phyloP scores from a whole-genome alignment of 2,113 vertebrate genomes.

The Oceanites oceanicus region DNA sequence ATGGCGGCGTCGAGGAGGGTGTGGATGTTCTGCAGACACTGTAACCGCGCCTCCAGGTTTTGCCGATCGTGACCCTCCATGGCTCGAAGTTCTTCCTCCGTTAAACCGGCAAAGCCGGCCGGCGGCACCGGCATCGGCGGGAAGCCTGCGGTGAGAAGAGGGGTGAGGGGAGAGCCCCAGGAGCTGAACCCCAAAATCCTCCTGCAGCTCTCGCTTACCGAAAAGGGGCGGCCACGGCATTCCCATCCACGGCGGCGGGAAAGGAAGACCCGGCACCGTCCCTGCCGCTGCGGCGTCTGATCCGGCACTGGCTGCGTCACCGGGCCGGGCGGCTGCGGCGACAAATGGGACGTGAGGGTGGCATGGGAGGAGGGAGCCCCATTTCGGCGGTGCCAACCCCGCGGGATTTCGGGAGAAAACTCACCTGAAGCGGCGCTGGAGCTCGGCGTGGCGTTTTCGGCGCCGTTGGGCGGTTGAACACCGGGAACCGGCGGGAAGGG shows the following conservation, averaged over 20 bases:
- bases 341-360: not conserved
- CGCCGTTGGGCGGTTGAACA: constrained; percentile 62
- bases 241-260: constrained; percentile 90
- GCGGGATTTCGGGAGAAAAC: not conserved
- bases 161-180: too few species aligned
- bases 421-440: constrained; percentile 5
- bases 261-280: constrained; percentile 80
- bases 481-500: constrained; percentile 86
- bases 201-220: constrained; percentile 62
- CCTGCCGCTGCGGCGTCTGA: not conserved
- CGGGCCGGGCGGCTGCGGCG: constrained; percentile 12
- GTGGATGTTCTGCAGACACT: constrained; percentile 95
- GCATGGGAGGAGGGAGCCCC: too few species aligned
- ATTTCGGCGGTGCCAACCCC: accelerated
- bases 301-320: not conserved
- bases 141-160: constrained; percentile 67
- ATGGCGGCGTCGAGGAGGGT: constrained; percentile 92
- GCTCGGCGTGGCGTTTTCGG: not conserved
- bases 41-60: constrained; percentile 89
- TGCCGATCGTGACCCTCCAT: constrained; percentile 90
- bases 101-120: constrained; percentile 85
- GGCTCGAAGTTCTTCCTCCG: constrained; percentile 87
- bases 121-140: constrained; percentile 92
- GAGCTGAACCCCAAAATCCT: not conserved
- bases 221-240: constrained; percentile 90